Conservation (phyloP, 2,888 invertebrate species). For the Nemotelus pantherinus region DNA sequence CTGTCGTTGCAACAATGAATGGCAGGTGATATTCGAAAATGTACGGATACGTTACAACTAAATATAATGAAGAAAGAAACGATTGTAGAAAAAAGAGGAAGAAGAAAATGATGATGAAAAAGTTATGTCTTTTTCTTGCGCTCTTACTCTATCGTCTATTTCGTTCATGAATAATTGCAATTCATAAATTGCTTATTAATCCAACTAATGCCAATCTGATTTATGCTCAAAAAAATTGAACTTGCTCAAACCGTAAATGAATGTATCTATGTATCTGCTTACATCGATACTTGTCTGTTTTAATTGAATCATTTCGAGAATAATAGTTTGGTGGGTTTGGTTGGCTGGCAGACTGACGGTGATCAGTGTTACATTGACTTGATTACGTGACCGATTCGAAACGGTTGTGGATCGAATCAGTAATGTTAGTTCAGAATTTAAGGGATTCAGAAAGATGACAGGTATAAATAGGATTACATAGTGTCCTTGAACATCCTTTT, state of each 20-base stretch:
- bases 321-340: background rate
- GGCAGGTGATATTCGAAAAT: conserved; percentile 17
- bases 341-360: background rate
- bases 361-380: background rate
- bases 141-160: background rate
- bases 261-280: conserved; percentile 1
- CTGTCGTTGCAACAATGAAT: background rate
- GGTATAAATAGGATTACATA: no score
- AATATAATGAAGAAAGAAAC: no score
- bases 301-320: conserved; percentile 42
- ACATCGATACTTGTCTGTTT: conserved; percentile 34
- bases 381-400: background rate
- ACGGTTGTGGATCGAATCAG: no score
- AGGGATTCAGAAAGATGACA: no score
- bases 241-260: no score
- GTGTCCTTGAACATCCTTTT: no score
- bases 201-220: conserved; percentile 39
- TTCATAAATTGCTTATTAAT: conserved; percentile 42
- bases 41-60: no score
- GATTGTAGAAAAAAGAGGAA: no score
- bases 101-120: no score
- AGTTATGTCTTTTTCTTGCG: background rate
- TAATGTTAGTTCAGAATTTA: no score
- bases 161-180: conserved; percentile 35
- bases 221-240: conserved; percentile 16